phyloP scores from a whole-genome alignment of 2,888 invertebrate genomes.

The Idaea straminata region DNA sequence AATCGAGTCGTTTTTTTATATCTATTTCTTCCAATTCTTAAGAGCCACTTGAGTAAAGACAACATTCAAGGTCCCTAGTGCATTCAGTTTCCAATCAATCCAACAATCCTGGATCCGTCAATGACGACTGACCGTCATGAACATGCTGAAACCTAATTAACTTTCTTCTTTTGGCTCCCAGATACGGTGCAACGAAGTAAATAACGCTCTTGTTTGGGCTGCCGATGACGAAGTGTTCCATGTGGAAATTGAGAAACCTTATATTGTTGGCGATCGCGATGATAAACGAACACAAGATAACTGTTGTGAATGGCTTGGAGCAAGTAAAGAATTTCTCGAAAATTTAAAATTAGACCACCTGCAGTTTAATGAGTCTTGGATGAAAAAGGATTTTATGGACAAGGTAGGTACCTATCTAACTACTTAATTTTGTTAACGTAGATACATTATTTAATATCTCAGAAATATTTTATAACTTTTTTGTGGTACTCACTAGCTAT shows the following conservation, averaged over 20 bases:
- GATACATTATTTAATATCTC: too few species aligned
- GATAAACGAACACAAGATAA: constrained; percentile 33
- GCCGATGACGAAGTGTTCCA: constrained; percentile 61
- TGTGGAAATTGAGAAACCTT: constrained; percentile 55
- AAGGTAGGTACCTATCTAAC: constrained; percentile 42
- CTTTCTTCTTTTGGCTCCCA: constrained; percentile 25
- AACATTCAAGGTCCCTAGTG: too few species aligned
- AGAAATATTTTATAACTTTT: too few species aligned
- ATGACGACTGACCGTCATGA: too few species aligned
- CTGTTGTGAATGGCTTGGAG: constrained; percentile 44
- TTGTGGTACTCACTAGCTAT: too few species aligned
- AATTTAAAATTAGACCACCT: constrained; percentile 50
- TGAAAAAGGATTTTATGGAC: constrained; percentile 63
- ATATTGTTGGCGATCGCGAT: constrained; percentile 31
- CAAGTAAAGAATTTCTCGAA: constrained; percentile 40
- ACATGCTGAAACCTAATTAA: too few species aligned
- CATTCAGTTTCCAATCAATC: too few species aligned
- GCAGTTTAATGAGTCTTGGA: constrained; percentile 59
- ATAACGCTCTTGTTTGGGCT: constrained; percentile 58
- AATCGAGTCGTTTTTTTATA: too few species aligned
- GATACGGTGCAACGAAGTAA: constrained; percentile 53
- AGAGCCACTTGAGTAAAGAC: too few species aligned
- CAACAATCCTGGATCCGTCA: too few species aligned
- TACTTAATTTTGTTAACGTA: too few species aligned
- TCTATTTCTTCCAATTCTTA: too few species aligned